Conservation (phyloP, 2,888 invertebrate genomes). For the Ceriagrion tenellum region DNA sequence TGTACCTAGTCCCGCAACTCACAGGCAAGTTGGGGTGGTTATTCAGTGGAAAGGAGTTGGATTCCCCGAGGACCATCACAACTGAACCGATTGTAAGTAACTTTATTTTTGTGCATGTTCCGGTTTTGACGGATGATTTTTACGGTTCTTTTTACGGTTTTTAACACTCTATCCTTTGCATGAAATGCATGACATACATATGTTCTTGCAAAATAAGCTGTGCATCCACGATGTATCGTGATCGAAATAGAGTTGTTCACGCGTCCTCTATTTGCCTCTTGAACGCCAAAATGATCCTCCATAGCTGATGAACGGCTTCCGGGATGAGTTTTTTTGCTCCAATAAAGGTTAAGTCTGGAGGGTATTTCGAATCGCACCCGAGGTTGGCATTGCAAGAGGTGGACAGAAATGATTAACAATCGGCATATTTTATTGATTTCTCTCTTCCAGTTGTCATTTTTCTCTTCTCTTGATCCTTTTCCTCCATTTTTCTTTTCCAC, state of each 20-base stretch:
- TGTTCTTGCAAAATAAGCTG: neutral
- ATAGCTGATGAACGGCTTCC: neutral
- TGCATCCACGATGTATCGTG: neutral
- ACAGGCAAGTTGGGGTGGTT: too few species aligned
- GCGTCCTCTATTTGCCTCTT: neutral
- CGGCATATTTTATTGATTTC: neutral
- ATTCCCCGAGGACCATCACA: too few species aligned
- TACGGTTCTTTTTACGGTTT: too few species aligned
- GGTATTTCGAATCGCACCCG: neutral
- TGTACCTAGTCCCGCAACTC: too few species aligned
- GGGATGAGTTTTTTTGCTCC: too few species aligned
- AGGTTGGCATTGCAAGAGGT: neutral
- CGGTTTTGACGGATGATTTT: too few species aligned
- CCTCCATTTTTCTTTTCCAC: neutral
- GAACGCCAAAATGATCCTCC: neutral
- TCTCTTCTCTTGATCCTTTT: neutral
- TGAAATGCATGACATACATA: too few species aligned
- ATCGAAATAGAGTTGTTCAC: neutral
- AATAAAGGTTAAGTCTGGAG: neutral
- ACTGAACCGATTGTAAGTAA: too few species aligned
- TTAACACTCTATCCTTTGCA: too few species aligned
- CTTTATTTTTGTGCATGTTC: too few species aligned
- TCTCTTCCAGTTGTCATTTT: neutral
- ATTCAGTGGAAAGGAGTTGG: too few species aligned
- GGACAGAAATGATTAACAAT: neutral